Base-by-base conservation (phyloP, 2,113 vertebrate species). In the Corvus cornix region DNA sequence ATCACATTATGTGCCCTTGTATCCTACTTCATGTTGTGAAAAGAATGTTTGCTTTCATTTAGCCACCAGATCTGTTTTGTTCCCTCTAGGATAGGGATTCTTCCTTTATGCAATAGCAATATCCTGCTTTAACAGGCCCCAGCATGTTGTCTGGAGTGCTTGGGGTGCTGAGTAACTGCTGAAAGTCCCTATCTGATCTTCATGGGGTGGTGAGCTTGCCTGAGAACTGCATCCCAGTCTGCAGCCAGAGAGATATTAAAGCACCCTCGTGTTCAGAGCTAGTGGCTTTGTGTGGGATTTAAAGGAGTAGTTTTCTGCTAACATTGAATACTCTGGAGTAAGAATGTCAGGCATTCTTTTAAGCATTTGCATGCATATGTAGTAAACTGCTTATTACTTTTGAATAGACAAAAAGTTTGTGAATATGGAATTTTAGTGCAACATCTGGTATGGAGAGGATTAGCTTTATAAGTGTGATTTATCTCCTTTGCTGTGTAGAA, bases 61-160 rank as follows among this genome's bases (percentile, higher is more conserved):
- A 52, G 79, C 64, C 52, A 78, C 44, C 55, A 58, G 58, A 55
- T 82, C 28, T 37, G 30, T 78, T 94, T 83, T 63, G 56, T 31
- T 91, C 30, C 84, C 95, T 87, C 69, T 31, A 77, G 91, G 94
- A 83, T 0, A 96, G 88, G 75, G 53, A 94, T 94, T 96, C 92
- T 62, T 87, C 46, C 13, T 81, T 92, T 87, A 68, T 53, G 87
- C 67, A 91, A 77, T 7, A 69, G 78, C 79, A 89, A 31, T 41
- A 96, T 88, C 82, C 81, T 79, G 81, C 70, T 88, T 31, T 43
- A 83, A 63, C 82, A 93, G 68, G 93, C 92, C 77, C 3, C 79
- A 83, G 6, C 91, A 77, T 96, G 88, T 91, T 79, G 87, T 67
- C 41, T 53, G 15, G 51, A 62, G 76, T 23, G 69, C 93, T 82